A percentile compares a stretch with the other conserved stretches of the same genome.
These are phyloP conservation scores for Rugalucina vietnamica DNA, from an alignment of 2,888 invertebrate species.

Conservation along the genomic window DNA sequence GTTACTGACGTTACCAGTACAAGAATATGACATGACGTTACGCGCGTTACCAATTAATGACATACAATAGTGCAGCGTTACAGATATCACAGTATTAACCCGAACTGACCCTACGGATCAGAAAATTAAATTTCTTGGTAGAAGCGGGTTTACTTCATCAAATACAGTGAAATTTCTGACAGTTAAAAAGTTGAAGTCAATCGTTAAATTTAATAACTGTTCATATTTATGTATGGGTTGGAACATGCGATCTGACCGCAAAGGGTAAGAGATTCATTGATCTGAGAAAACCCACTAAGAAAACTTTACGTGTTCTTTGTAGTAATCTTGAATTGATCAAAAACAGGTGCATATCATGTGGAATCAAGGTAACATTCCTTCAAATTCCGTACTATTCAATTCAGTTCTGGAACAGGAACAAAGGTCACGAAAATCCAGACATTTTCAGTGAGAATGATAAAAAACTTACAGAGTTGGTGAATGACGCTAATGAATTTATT, in stretches of 20 bases:
- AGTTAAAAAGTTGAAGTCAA: not conserved
- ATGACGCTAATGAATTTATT: slow-evolving; percentile 3
- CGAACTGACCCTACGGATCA: too few species aligned
- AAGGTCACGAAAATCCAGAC: slow-evolving; percentile 20
- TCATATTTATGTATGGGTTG: slow-evolving; percentile 23
- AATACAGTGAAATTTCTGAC: not conserved
- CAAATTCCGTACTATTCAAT: slow-evolving; percentile 31
- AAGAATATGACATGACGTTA: too few species aligned
- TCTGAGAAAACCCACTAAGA: not conserved
- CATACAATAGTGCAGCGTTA: too few species aligned
- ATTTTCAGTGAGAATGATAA: slow-evolving; percentile 11
- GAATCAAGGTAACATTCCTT: slow-evolving; percentile 12
- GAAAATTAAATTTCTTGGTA: not conserved
- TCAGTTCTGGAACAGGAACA: slow-evolving; percentile 9
- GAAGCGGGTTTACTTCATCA: not conserved
- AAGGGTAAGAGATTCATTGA: slow-evolving; percentile 6
- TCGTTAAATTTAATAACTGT: slow-evolving; percentile 2
- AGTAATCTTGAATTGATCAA: not conserved
- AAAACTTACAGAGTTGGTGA: not conserved
- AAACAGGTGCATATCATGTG: not conserved
- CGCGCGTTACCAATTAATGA: too few species aligned
- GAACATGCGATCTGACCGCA: slow-evolving; percentile 25
- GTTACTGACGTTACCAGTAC: too few species aligned
- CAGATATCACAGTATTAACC: too few species aligned
- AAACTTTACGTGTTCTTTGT: not conserved